Conservation (phyloP, 2,797 vertebrate species). For the Graptemys geographica region DNA sequence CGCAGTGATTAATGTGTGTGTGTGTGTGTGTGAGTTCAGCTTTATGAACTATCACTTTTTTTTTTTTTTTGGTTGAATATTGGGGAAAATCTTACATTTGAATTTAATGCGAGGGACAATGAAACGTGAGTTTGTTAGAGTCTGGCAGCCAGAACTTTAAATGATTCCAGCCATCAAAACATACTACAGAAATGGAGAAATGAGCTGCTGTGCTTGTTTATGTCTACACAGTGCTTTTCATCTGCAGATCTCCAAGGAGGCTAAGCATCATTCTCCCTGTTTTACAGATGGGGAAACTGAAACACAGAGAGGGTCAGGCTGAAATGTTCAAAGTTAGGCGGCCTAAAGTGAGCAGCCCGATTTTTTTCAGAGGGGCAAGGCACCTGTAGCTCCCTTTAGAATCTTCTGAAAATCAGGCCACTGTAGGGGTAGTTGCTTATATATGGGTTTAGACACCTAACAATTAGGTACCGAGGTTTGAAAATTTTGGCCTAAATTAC, state of each 20-base stretch:
- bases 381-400: neutral
- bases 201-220: neutral
- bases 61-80: neutral
- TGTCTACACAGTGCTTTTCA: neutral
- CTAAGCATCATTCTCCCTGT: neutral
- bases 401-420: neutral
- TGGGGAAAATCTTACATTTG: neutral
- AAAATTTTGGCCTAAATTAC: neutral
- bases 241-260: neutral
- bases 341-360: neutral
- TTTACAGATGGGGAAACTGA: neutral
- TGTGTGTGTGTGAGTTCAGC: neutral
- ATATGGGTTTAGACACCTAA: neutral
- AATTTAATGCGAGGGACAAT: neutral
- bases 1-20: neutral
- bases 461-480: neutral
- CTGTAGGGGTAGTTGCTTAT: neutral
- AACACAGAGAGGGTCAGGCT: neutral
- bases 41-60: neutral
- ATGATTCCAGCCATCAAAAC: neutral
- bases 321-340: neutral
- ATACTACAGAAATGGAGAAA: neutral
- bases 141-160: slow-evolving; percentile 10
- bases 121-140: neutral
- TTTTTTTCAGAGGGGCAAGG: neutral